Conservation (phyloP, 1,140 invertebrate genomes). For the Polypedilum vanderplanki region DNA sequence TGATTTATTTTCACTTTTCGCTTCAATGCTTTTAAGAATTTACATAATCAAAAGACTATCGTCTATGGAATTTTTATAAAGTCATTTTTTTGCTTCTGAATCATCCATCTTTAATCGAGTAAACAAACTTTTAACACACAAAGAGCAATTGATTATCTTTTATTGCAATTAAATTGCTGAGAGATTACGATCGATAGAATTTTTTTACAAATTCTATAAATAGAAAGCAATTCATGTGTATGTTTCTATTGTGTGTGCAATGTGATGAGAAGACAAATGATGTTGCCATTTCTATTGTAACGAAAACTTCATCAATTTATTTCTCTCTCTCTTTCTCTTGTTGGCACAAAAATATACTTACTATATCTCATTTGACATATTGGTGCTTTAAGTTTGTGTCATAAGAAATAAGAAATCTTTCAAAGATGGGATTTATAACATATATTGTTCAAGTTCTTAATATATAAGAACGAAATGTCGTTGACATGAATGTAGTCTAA, state of each 20-base stretch:
- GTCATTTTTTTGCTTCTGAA: background rate
- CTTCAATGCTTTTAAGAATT: background rate
- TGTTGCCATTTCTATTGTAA: conserved; percentile 12
- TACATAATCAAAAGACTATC: conserved; percentile 19
- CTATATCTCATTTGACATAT: no score
- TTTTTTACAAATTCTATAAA: background rate
- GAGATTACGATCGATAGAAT: background rate
- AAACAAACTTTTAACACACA: background rate
- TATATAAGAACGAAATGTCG: no score
- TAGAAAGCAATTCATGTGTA: background rate
- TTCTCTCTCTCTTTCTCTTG: no score
- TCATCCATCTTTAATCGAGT: background rate
- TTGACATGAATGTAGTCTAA: no score
- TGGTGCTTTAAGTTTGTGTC: no score
- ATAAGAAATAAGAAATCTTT: no score
- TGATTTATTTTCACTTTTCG: background rate
- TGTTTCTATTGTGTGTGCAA: background rate
- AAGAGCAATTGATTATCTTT: background rate
- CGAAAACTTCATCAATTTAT: background rate
- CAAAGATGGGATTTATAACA: no score
- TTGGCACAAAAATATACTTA: no score
- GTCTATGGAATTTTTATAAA: background rate
- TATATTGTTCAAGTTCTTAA: no score
- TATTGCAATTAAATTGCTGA: background rate
- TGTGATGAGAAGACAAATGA: conserved; percentile 17